Conservation (phyloP, 2,797 vertebrate genomes). For the Xerus rutilus region DNA sequence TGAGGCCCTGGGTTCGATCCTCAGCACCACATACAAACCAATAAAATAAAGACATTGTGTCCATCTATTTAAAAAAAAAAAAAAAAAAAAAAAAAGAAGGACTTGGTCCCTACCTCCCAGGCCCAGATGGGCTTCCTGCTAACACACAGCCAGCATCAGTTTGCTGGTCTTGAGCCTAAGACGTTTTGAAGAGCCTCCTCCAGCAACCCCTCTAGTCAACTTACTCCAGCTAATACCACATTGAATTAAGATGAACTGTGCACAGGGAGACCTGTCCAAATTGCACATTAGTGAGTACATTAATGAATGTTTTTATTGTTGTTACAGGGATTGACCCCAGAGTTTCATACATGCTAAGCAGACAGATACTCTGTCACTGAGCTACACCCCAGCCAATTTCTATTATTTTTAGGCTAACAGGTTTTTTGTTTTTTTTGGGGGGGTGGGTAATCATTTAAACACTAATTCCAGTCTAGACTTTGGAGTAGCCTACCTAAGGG, state of each 20-base stretch:
- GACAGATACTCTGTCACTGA: no score
- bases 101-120: neutral
- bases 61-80: no score
- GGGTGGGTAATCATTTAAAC: neutral
- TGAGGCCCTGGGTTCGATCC: no score
- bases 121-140: neutral
- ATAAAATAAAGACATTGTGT: no score
- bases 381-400: neutral
- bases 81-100: no score
- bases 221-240: no score
- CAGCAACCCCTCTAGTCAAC: neutral
- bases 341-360: neutral
- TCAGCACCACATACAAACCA: no score
- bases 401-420: neutral
- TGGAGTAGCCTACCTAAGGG: neutral
- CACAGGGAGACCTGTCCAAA: neutral
- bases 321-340: neutral
- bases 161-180: neutral
- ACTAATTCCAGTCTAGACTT: neutral
- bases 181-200: neutral
- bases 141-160: neutral
- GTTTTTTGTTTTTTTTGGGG: neutral
- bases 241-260: neutral
- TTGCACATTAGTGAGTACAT: neutral
- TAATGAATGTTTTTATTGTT: neutral